Evolutionary conservation across 2,888 invertebrate genomes (phyloP).

Genomic region (Pandemis cinnamomeana): DNA sequence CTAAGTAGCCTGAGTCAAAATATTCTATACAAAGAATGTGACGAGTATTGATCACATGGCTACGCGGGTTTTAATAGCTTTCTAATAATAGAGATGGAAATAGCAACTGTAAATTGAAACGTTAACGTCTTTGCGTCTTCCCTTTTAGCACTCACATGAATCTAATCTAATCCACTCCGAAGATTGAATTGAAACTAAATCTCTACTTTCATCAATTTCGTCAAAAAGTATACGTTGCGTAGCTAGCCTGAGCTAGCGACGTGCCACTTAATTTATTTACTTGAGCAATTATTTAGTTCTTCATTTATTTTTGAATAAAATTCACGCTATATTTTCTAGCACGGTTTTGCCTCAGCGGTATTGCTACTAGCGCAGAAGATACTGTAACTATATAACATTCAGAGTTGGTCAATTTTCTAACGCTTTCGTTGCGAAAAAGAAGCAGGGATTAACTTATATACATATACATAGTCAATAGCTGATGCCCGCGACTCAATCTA

Average conservation of each 20-base stretch:
- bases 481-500: too few relatives aligned
- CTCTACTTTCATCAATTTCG: not conserved
- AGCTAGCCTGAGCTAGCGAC: not conserved
- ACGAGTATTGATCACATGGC: too few relatives aligned
- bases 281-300: not conserved
- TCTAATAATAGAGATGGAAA: not conserved
- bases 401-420: too few relatives aligned
- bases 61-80: not conserved
- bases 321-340: not conserved
- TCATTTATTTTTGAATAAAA: not conserved
- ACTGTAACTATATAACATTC: too few relatives aligned
- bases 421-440: too few relatives aligned
- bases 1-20: too few relatives aligned
- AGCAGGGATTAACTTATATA: too few relatives aligned
- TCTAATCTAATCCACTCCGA: not conserved
- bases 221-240: not conserved
- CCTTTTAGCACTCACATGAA: not conserved
- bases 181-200: slow-evolving; percentile 2
- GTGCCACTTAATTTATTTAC: not conserved
- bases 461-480: too few relatives aligned
- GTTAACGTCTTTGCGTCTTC: not conserved
- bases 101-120: not conserved
- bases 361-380: too few relatives aligned
- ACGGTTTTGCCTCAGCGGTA: too few relatives aligned
- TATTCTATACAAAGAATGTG: too few relatives aligned